phyloP scores from a whole-genome alignment of 2,797 vertebrate species.

The Chaenodraco wilsoni region DNA sequence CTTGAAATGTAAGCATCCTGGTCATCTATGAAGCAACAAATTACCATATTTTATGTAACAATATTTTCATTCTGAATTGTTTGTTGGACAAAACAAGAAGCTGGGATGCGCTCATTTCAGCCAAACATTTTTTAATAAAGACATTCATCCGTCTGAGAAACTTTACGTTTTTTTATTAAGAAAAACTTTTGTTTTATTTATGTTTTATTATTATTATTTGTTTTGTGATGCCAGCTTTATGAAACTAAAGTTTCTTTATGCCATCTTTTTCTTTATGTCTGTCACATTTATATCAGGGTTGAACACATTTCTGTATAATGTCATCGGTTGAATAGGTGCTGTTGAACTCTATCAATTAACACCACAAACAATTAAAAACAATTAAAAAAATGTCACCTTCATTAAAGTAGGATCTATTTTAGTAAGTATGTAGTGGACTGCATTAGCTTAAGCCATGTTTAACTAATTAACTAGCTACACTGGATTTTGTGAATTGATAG shows the following conservation, averaged over 20 bases:
- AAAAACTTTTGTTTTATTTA: no score
- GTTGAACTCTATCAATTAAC: no score
- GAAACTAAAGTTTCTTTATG: no score
- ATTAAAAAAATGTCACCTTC: no score
- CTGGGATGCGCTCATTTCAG: neutral
- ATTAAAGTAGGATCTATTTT: neutral
- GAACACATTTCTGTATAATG: no score
- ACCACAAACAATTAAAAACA: neutral
- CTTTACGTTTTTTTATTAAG: neutral
- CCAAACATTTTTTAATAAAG: neutral
- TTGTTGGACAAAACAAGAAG: neutral
- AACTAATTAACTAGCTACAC: neutral
- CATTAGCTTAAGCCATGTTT: neutral
- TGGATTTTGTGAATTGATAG: neutral
- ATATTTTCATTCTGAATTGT: neutral
- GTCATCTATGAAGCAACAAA: neutral
- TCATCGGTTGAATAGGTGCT: no score
- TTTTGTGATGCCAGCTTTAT: no score
- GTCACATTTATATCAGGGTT: neutral
- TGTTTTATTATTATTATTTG: no score
- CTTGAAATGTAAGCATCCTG: neutral
- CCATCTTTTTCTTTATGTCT: neutral
- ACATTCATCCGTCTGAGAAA: neutral
- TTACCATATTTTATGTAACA: no score
- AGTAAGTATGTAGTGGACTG: neutral